These are phyloP conservation scores for Noctua janthe DNA, from an alignment of 2,888 invertebrate species.

Conservation along the genomic window DNA sequence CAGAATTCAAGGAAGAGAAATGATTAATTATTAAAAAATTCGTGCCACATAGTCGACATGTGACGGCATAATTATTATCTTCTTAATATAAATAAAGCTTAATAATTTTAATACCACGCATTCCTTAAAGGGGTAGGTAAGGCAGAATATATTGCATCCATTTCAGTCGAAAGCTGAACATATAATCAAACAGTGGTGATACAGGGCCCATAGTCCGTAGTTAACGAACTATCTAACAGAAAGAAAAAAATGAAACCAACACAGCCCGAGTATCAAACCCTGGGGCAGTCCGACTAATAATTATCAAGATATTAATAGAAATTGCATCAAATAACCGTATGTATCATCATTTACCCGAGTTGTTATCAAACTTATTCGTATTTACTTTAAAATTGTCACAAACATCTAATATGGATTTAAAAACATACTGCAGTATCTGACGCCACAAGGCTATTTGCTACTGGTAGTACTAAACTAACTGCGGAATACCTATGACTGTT, in stretches of 20 bases:
- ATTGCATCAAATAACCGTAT: neutral
- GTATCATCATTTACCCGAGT: neutral
- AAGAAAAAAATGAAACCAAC: too few relatives aligned
- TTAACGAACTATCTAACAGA: too few relatives aligned
- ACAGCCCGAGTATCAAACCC: neutral
- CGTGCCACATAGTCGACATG: neutral
- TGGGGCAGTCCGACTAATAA: neutral
- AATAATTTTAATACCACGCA: constrained; percentile 1
- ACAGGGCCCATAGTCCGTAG: neutral
- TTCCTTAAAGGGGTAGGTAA: constrained; percentile 15
- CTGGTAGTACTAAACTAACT: constrained; percentile 38
- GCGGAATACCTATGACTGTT: constrained; percentile 4
- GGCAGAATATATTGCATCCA: neutral
- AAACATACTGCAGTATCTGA: constrained; percentile 33
- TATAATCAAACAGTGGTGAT: neutral
- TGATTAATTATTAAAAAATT: constrained; percentile 33
- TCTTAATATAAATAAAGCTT: constrained; percentile 30
- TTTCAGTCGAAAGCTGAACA: neutral
- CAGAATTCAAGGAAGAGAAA: constrained; percentile 17
- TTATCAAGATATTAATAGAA: neutral
- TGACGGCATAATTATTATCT: constrained; percentile 15
- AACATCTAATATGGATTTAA: constrained; percentile 11
- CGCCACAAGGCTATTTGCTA: constrained; percentile 32
- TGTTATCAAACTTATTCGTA: neutral
- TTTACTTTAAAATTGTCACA: neutral